Base-by-base conservation (phyloP, 2,113 vertebrate species). In the Mixornis gularis region DNA sequence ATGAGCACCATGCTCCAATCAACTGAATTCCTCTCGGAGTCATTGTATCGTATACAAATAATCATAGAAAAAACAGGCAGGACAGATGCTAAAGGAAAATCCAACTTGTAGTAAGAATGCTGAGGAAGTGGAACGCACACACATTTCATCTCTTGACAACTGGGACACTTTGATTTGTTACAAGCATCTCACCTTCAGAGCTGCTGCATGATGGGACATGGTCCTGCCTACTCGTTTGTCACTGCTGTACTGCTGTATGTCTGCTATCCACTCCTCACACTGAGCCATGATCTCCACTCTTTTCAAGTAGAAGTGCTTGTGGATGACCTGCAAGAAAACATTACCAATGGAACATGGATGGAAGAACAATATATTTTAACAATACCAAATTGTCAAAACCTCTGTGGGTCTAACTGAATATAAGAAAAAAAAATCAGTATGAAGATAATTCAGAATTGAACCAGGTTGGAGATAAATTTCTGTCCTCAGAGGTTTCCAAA, bases 231-330 rank as follows among this genome's bases (percentile, higher is more conserved):
- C 99, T 71, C 99, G 97, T 95, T 99, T 99, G 95, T 99, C 99
- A 20, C 98, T 99, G 98, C 99, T 99, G 97, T 99, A 99, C 97
- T 99, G 99, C 97, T 99, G 99, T 92, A 99, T 99, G 97, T 99
- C 99, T 18, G 99, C 98, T 93, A 99, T 99, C 99, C 99, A 99
- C 90, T 99, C 99, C 92, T 99, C 99, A 91, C 99, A 99, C 96
- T 99, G 99, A 73, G 98, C 98, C 98, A 99, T 99, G 96, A 99
- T 99, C 97, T 99, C 99, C 7, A 98, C 97, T 85, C 99, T 97
- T 96, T 99, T 99, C 98, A 99, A 98, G 98, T 99, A 99, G 97
- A 99, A 99, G 94, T 99, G 99, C 96, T 99, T 99, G 96, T 99
- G 98, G 96, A 99, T 99, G 85, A 99, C 99, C 99, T 99, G 79